These are phyloP conservation scores for Gadopsis bispinosus DNA, from an alignment of 2,797 vertebrate genomes.

Conservation along the genomic window DNA sequence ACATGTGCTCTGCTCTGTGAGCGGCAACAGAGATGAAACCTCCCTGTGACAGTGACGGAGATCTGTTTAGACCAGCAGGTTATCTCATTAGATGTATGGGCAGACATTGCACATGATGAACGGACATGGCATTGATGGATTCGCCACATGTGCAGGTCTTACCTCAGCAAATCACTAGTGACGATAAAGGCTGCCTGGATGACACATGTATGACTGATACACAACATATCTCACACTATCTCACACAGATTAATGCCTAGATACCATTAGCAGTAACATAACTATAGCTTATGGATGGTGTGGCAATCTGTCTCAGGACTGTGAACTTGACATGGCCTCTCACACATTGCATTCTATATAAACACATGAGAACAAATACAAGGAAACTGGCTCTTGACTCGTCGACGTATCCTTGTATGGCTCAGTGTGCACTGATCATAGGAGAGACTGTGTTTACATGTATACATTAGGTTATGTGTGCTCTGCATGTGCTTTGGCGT, in stretches of 20 bases:
- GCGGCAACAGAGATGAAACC: conserved; percentile 32
- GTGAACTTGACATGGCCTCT: conserved; percentile 1
- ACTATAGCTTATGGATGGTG: neutral
- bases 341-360: conserved; percentile 9
- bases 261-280: conserved; percentile 21
- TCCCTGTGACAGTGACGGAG: conserved; percentile 70
- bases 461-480: conserved; percentile 12
- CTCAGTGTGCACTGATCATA: neutral
- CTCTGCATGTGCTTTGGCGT: conserved; percentile 16
- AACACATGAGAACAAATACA: conserved; percentile 12
- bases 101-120: conserved; percentile 65
- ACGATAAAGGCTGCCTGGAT: conserved; percentile 61
- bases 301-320: neutral
- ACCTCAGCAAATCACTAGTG: conserved; percentile 41
- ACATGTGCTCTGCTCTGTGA: conserved; percentile 18
- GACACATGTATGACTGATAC: conserved; percentile 49
- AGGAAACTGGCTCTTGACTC: neutral
- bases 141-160: conserved; percentile 37
- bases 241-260: conserved; percentile 31
- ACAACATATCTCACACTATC: conserved; percentile 15
- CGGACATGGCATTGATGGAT: conserved; percentile 75
- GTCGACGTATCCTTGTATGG: neutral
- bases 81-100: conserved; percentile 74
- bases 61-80: conserved; percentile 73
- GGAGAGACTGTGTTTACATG: neutral